Conservation (phyloP, 1,140 invertebrate genomes). For the Leptoteleia sp. region DNA sequence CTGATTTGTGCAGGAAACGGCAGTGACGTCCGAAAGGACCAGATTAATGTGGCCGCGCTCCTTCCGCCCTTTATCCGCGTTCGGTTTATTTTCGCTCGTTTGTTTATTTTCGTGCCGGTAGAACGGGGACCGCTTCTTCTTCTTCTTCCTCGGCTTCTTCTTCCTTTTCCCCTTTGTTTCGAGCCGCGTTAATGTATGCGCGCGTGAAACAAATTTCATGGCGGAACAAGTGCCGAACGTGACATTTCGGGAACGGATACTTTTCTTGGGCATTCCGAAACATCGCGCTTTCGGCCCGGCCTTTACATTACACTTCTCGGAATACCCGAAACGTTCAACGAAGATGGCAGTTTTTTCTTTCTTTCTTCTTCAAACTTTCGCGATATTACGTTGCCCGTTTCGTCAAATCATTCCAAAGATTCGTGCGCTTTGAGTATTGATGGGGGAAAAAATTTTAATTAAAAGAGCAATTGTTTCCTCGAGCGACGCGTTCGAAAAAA, state of each 20-base stretch:
- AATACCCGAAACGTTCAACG: too few species aligned
- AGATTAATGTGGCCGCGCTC: slow-evolving; percentile 48
- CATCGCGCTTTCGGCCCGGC: slow-evolving; percentile 1
- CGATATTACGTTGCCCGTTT: too few species aligned
- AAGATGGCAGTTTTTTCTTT: too few species aligned
- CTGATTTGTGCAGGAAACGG: slow-evolving; percentile 51
- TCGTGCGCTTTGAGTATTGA: too few species aligned
- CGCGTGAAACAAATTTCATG: slow-evolving; percentile 52
- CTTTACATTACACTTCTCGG: slow-evolving; percentile 7
- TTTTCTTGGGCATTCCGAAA: slow-evolving; percentile 18
- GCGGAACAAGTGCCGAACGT: slow-evolving; percentile 52
- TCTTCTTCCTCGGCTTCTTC: slow-evolving; percentile 6
- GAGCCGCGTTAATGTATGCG: slow-evolving; percentile 42
- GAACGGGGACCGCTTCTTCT: slow-evolving; percentile 32
- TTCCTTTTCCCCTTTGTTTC: slow-evolving; percentile 39
- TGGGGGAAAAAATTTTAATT: too few species aligned
- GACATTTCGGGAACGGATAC: slow-evolving; percentile 40
- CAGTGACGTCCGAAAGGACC: slow-evolving; percentile 41
- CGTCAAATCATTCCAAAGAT: too few species aligned
- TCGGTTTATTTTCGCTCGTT: slow-evolving; percentile 48
- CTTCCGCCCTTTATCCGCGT: slow-evolving; percentile 58
- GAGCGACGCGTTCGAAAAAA: too few species aligned
- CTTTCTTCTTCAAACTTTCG: too few species aligned
- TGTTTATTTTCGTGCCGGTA: slow-evolving; percentile 49
- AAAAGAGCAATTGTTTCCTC: too few species aligned